A percentile compares a stretch with the other conserved stretches of the same genome.
phyloP scores from a whole-genome alignment of 2,888 invertebrate genomes.

The Pachliopta kotzebuea region DNA sequence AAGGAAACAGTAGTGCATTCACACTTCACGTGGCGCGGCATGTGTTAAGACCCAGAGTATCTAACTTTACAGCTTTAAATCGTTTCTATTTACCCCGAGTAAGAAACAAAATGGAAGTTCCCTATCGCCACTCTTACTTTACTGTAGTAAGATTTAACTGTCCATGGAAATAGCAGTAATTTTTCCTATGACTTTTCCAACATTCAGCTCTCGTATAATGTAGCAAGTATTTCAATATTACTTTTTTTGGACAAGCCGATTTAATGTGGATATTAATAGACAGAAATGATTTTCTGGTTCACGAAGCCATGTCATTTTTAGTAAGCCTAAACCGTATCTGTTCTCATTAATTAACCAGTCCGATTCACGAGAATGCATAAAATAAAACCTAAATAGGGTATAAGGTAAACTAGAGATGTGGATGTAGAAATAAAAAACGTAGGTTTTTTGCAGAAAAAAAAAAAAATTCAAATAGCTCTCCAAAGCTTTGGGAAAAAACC shows the following conservation, averaged over 20 bases:
- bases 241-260: no score
- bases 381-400: background rate
- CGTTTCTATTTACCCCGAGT: background rate
- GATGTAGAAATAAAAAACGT: no score
- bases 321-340: background rate
- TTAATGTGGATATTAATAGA: no score
- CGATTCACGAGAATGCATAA: background rate
- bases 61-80: background rate
- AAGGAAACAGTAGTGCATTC: background rate
- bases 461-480: background rate
- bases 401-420: no score
- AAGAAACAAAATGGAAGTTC: no score
- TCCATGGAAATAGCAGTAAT: no score
- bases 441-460: background rate
- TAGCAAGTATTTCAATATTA: no score
- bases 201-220: no score
- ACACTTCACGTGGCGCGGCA: background rate
- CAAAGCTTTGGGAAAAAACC: conserved; percentile 3
- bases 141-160: no score
- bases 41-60: background rate
- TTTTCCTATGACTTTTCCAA: no score
- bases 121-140: no score
- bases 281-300: no score
- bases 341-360: background rate
- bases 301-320: background rate